Evolutionary conservation across 1,140 invertebrate genomes (phyloP).

Genomic region (Neocloeon triangulifer): DNA sequence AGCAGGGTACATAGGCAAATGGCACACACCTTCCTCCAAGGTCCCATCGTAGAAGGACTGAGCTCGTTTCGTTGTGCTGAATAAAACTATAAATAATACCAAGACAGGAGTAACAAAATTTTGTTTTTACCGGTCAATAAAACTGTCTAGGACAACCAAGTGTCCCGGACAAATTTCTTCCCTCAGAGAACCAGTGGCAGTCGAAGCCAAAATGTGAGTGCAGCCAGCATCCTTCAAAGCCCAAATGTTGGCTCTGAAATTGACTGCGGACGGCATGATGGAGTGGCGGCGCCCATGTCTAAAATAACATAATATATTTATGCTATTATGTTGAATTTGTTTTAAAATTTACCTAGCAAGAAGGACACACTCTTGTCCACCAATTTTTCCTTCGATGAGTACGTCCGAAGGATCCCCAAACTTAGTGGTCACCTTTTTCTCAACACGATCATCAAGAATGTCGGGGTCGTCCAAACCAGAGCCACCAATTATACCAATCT

Average conservation of each 20-base stretch:
- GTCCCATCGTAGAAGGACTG: constrained; percentile 80
- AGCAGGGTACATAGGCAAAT: constrained; percentile 77
- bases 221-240: constrained; percentile 71
- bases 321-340: no score
- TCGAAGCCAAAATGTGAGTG: constrained; percentile 78
- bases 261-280: constrained; percentile 60
- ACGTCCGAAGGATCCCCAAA: constrained; percentile 71
- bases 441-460: constrained; percentile 43
- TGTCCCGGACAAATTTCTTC: constrained; percentile 74
- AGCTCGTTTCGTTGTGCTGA: constrained; percentile 39
- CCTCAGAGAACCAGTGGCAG: constrained; percentile 77
- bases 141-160: constrained; percentile 76
- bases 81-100: no score
- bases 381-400: constrained; percentile 54
- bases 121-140: constrained; percentile 68
- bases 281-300: constrained; percentile 76
- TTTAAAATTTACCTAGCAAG: constrained; percentile 36
- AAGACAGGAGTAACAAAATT: neutral
- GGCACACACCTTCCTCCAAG: constrained; percentile 54
- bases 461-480: constrained; percentile 74
- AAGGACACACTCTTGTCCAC: constrained; percentile 53
- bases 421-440: constrained; percentile 45
- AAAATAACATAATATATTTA: no score
- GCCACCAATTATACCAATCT: constrained; percentile 93
- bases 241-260: constrained; percentile 94